Base-by-base conservation (phyloP, 2,888 invertebrate species). In the Seira ritae region DNA sequence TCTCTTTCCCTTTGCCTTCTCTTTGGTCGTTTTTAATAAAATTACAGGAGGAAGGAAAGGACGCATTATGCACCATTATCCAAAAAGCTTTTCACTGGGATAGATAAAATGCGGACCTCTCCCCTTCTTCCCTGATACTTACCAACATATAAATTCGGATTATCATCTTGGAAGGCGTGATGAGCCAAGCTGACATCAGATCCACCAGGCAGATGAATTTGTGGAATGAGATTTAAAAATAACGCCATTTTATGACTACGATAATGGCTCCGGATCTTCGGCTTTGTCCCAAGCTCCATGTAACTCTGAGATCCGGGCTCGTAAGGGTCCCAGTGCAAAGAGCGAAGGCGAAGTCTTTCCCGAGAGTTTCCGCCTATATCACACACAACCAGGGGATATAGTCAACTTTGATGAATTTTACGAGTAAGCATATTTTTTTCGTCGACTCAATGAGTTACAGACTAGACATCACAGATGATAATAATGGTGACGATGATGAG, bases 181-280 rank as follows among this genome's bases (percentile, higher is more conserved):
- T 95, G 95, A 0, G 95, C 93, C 94, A 96, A 96, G 89, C 93
- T 92, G 85, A 96, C 94, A 90, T 96, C 96, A 89, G 94, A 94
- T 87, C 93, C 93, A 23, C 95, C 95, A 0, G 95, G 95, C 87
- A 95, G 94, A 91, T 96, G 96, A 85, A 96, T 93, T 90, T 96
- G 96, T n/a, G 96, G 96, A 86, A 96, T 94, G 74, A 96, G 92
- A 90, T 96, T 96, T 88, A 96, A 91, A 97, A 97, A 97, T 80
- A 96, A 93, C 75, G 96, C 96, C 94, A 97, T 94, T 92, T 96
- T 96, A 92, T 96, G 96, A 0, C 96, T 96, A 22, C 96, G 93
- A 91, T 96, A 97, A 92, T 96, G 96, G 89, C 95, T 95, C 90
- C 94, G 94, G 91, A 96, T 94, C 88, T 80, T 79, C 0, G 86